Evolutionary conservation across 1,140 invertebrate genomes (phyloP), one percentile per base, ranked within the genome.

Genomic region (Chrysomallon squamiferum): DNA sequence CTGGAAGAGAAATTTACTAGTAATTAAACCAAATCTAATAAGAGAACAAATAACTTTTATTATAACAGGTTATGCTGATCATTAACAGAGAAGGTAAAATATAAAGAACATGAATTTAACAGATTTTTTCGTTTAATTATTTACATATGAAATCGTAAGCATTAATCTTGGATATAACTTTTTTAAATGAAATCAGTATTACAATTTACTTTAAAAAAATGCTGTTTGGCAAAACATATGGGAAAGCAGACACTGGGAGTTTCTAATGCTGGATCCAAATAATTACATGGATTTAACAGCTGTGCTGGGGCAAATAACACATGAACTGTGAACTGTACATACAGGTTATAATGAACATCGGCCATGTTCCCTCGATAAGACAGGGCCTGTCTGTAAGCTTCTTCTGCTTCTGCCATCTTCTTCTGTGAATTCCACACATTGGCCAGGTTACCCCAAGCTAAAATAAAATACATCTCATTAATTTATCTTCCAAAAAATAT

Each of bases 311-410:
- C n/a, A n/a, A n/a, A n/a, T 7, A 38, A 38, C 35, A 5, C 15
- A 15, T 38, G 35, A 15, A 7, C 15, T 38, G 35, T 38, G 35
- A 38, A 7, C 35, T 18, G 4, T 32, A 95, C 95, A 96, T 89
- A 98, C 96, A 98, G 88, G 88, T 98, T 97, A 83, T 98, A 98
- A 86, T 98, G 97, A 74, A 98, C 97, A 84, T 98, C 96, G 0
- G 96, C 95, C 88, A 98, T 98, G 78, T 93, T 95, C 76, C 92
- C 94, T 78, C 97, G 94, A 85, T 97, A 96, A 72, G 94, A 90
- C 32, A 98, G 85, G 0, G 96, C 96, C 82, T 93, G 90, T 82
- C 96, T 95, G 79, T 98, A 98, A 18, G 97, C 95, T 81, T 95
- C 92, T 83, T 97, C 95, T 0, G 96, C 96, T 84, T 97, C 95